Base-by-base conservation (phyloP, 2,888 invertebrate species). In the Aphidius colemani region DNA sequence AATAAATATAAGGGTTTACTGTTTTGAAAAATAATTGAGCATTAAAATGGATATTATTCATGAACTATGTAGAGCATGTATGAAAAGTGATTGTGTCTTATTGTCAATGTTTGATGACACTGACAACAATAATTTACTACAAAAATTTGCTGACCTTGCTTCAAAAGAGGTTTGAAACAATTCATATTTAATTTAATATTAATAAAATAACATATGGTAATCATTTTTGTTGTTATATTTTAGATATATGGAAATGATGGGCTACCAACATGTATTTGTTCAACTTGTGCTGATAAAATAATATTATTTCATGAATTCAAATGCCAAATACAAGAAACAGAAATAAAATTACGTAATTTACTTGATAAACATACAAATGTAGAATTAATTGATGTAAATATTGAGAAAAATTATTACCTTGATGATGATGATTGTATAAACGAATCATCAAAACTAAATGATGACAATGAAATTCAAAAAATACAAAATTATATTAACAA, bases 61-160 rank as follows among this genome's bases (percentile, higher is more conserved):
- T 5, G 73, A 71, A 7, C 74, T 78, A 73, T 82, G 82, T 66
- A 80, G 82, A 7, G 79, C 76, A 2, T 82, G 82, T 59, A 82
- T 82, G 82, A 76, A 75, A 70, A 74, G 74, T 8, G 78, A 77
- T 49, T 76, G 79, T 44, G 70, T 71, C 18, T 72, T 82, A 60
- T 60, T 80, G 45, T 73, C 79, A 6, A 77, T 82, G 76, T 81
- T 76, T 57, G 77, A 78, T 53, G 72, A 73, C 13, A 73, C 76
- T 41, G 71, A 71, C 41, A 69, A 66, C 11, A 76, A 77, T 59
- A 76, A 77, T 69, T 69, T 82, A 10, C 70, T 78, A 0, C 69
- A 70, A 43, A 82, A 81, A 70, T 75, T 82, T 9, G 69, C 77
- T 1, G 78, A 81, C 66, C 65, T 82, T 8, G 71, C 81, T 3